These are phyloP conservation scores for Cliona cf. orientalis DNA, from an alignment of 37 sponge, comb jelly and placozoan species.

Conservation along the genomic window DNA sequence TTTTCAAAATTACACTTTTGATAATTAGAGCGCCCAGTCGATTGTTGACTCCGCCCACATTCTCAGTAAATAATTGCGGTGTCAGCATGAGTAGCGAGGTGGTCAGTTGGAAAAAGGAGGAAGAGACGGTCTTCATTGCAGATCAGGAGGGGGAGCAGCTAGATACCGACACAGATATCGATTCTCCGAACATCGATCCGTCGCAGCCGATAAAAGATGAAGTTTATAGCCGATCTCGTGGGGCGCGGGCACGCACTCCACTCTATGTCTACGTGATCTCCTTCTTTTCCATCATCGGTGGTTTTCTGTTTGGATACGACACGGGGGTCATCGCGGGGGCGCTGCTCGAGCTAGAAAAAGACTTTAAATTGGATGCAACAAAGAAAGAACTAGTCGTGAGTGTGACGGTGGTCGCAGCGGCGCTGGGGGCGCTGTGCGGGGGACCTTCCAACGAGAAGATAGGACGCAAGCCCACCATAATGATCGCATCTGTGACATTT, in stretches of 20 bases:
- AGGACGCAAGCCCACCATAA: conserved; percentile 26
- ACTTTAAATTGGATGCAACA: background rate
- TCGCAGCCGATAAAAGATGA: no score
- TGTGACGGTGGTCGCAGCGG: conserved; percentile 36
- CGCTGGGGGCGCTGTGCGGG: conserved; percentile 28
- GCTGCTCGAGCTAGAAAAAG: conserved; percentile 30
- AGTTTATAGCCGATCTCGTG: no score
- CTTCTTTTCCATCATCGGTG: conserved; percentile 35
- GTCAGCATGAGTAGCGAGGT: background rate
- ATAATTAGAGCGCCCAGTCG: background rate
- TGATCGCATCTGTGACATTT: conserved; percentile 49
- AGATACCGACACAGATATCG: no score
- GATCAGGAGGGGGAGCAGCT: no score
- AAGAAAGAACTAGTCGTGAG: conserved; percentile 51
- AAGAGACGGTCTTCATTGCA: no score
- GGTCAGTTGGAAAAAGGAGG: background rate
- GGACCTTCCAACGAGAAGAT: conserved; percentile 23
- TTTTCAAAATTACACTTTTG: background rate
- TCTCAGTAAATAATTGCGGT: background rate
- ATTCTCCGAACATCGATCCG: no score
- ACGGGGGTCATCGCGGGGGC: conserved; percentile 49
- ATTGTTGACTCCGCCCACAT: background rate
- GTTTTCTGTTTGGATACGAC: no score
- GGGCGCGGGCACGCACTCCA: no score
- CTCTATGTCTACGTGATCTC: background rate